Conservation (phyloP, 2,888 invertebrate genomes). For the Lepas anatifera region DNA sequence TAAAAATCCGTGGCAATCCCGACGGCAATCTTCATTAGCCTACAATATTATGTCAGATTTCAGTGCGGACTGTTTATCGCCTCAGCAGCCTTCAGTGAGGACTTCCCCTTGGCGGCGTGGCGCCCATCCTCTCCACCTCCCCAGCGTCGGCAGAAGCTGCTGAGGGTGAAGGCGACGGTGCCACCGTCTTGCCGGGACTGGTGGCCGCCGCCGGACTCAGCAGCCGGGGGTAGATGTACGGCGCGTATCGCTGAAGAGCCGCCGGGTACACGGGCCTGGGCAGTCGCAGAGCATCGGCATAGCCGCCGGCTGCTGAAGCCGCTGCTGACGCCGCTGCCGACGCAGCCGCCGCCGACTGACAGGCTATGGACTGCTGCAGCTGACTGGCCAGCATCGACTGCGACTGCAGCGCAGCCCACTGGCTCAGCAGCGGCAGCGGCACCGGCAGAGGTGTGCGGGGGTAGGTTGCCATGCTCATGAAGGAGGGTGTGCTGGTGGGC, state of each 20-base stretch:
- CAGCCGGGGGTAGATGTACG: constrained; percentile 3
- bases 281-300: neutral
- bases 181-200: neutral
- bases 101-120: neutral
- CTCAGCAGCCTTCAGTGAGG: no score
- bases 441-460: constrained; percentile 26
- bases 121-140: neutral
- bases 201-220: neutral
- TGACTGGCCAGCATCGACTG: constrained; percentile 5
- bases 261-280: constrained; percentile 4
- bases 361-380: neutral
- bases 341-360: neutral
- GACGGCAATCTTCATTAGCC: no score
- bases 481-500: constrained; percentile 31
- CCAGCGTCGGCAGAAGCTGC: neutral
- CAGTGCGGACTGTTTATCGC: no score
- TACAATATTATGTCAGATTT: no score
- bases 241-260: neutral
- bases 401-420: constrained; percentile 30
- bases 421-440: constrained; percentile 39
- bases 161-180: neutral
- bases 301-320: neutral
- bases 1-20: no score
- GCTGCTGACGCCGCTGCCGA: neutral
- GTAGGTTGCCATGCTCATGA: constrained; percentile 17